These are phyloP conservation scores for Ciconia stormi DNA, from an alignment of 2,113 vertebrate species.

Conservation along the genomic window DNA sequence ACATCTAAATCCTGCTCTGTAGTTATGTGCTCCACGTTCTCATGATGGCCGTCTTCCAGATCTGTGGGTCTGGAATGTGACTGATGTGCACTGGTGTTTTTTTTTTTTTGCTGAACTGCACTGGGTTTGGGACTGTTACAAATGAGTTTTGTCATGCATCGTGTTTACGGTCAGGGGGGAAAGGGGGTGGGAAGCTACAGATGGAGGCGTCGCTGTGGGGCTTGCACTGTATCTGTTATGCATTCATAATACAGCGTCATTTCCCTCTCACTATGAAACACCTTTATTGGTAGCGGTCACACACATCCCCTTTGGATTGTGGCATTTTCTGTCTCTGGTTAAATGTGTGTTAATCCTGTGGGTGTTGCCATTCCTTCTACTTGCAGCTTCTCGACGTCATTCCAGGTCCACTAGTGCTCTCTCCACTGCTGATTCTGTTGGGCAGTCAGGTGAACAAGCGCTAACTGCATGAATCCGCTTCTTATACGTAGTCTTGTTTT, in stretches of 20 bases:
- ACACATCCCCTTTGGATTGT: slow-evolving; percentile 67
- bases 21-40: slow-evolving; percentile 50
- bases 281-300: slow-evolving; percentile 53
- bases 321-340: slow-evolving; percentile 73
- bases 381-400: slow-evolving; percentile 98
- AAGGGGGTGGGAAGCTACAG: not conserved
- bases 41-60: slow-evolving; percentile 24
- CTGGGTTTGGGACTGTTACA: not conserved
- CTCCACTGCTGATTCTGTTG: slow-evolving; percentile 93
- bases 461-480: slow-evolving; percentile 86
- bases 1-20: slow-evolving; percentile 63
- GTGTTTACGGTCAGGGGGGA: not conserved
- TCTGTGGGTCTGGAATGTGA: slow-evolving; percentile 6
- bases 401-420: slow-evolving; percentile 99
- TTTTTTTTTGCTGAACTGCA: slow-evolving; percentile 4
- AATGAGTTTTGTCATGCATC: slow-evolving; percentile 42
- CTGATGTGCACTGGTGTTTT: slow-evolving; percentile 6
- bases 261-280: slow-evolving; percentile 52
- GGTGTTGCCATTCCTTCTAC: slow-evolving; percentile 89
- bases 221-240: slow-evolving; percentile 46
- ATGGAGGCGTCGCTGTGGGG: slow-evolving; percentile 16
- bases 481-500: slow-evolving; percentile 66
- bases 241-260: slow-evolving; percentile 70
- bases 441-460: slow-evolving; percentile 98
- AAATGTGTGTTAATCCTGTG: slow-evolving; percentile 84